Conservation (phyloP, 2,888 invertebrate genomes). For the Sinhomidia bicolor region DNA sequence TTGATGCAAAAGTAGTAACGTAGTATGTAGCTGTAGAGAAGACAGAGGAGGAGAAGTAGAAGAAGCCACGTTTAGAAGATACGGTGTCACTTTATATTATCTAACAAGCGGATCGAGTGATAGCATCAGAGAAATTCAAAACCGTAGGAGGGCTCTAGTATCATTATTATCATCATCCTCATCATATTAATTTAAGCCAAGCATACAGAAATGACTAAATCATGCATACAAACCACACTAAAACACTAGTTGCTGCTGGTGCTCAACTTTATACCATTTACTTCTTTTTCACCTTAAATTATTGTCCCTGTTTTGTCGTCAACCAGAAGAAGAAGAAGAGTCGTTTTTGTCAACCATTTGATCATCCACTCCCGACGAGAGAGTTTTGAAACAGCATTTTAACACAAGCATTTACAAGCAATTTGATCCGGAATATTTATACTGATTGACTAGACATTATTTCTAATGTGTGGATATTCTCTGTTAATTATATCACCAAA, state of each 20-base stretch:
- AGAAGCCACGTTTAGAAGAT: neutral
- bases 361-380: neutral
- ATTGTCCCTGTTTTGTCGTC: neutral
- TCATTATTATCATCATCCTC: constrained; percentile 23
- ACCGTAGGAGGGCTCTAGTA: constrained; percentile 39
- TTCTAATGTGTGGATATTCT: constrained; percentile 3
- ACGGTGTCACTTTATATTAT: constrained; percentile 51
- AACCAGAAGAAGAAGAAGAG: too few species aligned
- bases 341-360: neutral
- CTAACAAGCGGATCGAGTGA: constrained; percentile 32
- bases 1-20: neutral
- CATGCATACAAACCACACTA: neutral
- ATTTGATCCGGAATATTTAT: constrained; percentile 26
- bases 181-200: constrained; percentile 7
- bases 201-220: neutral
- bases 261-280: too few species aligned
- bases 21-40: too few species aligned
- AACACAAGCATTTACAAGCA: constrained; percentile 28
- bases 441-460: neutral
- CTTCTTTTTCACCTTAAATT: neutral
- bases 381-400: neutral
- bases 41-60: neutral
- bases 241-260: neutral
- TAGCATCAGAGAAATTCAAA: constrained; percentile 32
- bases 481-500: constrained; percentile 38